Evolutionary conservation across 1,140 invertebrate species (phyloP), one percentile per base, ranked within the genome.

Genomic region (Sycophila sp.): DNA sequence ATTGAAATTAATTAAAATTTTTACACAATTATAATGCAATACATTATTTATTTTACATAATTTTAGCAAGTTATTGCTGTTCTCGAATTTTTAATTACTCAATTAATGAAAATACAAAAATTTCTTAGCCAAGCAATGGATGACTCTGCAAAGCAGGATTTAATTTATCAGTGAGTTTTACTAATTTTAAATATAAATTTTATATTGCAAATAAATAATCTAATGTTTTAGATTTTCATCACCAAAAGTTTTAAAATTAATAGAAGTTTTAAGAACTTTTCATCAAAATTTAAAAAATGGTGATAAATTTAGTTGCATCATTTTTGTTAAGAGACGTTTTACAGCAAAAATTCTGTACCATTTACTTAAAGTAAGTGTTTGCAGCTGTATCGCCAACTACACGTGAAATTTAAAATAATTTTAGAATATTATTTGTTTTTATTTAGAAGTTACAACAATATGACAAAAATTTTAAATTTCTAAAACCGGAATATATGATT

Each of bases 271-370:
- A 5, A 86, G 87, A 72, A 74, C 85, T 19, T 89, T 87, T 59
- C 78, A 86, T 72, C 8, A 47, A 5, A 82, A 86, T 15, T 42
- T 36, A 22, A 45, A 40, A 77, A 65, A 74, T 1, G 77, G 88
- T 26, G 51, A 77, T 68, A 80, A 87, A 4, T 85, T 97, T n/a
- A 93, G 90, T 74, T 92, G 89, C 1, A 88, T 98, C 22, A 89
- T 98, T 38, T 97, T 98, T 87, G 93, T 95, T 0, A 86, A 94
- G 79, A 87, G 92, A 72, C 87, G 94, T 63, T 91, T 92, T 66
- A 93, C 92, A 0, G 92, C 94, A 0, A 92, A 94, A 85, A 86
- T 94, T 10, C 79, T 98, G 1, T 92, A 90, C 77, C 90, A 92
- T 74, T 83, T 96, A 28, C 80, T 98, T 1, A 88, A 92, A 75